These are phyloP conservation scores for Cordylochernes scorpioides DNA, from an alignment of 2,888 invertebrate species.

Conservation along the genomic window DNA sequence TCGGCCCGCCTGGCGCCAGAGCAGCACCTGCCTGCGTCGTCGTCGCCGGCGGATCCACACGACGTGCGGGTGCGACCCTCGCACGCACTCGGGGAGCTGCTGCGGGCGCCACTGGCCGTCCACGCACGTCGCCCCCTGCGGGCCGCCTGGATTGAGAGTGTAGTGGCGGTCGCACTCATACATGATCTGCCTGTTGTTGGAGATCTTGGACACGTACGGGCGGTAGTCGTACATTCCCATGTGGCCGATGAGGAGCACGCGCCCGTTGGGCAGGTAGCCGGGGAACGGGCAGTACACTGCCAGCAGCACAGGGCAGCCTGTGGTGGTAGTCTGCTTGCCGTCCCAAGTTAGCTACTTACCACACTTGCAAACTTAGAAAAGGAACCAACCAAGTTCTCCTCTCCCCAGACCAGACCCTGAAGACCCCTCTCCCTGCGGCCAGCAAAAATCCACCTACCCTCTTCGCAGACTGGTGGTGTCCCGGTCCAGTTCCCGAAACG, in stretches of 20 bases:
- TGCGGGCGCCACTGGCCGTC: conserved; percentile 79
- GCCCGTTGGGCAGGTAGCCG: conserved; percentile 60
- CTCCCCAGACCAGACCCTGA: conserved; percentile 6
- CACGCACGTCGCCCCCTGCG: conserved; percentile 66
- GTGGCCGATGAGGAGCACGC: conserved; percentile 68
- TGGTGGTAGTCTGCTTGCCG: too few relatives aligned
- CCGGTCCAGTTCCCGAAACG: conserved; percentile 86
- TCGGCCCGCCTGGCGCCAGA: conserved; percentile 17
- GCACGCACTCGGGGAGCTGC: conserved; percentile 48
- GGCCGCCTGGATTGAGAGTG: conserved; percentile 54
- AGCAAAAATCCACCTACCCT: conserved; percentile 19
- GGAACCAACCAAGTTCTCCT: too few relatives aligned
- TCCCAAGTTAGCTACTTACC: too few relatives aligned
- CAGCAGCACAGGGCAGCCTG: neutral
- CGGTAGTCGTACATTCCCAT: conserved; percentile 87
- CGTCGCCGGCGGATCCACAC: conserved; percentile 20
- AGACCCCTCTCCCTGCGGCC: too few relatives aligned
- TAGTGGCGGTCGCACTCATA: conserved; percentile 83
- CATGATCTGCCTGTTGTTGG: conserved; percentile 79
- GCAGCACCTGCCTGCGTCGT: conserved; percentile 16
- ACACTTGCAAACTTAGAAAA: too few relatives aligned
- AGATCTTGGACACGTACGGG: conserved; percentile 58
- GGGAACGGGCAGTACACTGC: conserved; percentile 71
- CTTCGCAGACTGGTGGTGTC: conserved; percentile 48
- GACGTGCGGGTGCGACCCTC: conserved; percentile 46